Evolutionary conservation across 1,140 invertebrate species (phyloP), one percentile per base, ranked within the genome.

Genomic region (Eriocheir sinensis): DNA sequence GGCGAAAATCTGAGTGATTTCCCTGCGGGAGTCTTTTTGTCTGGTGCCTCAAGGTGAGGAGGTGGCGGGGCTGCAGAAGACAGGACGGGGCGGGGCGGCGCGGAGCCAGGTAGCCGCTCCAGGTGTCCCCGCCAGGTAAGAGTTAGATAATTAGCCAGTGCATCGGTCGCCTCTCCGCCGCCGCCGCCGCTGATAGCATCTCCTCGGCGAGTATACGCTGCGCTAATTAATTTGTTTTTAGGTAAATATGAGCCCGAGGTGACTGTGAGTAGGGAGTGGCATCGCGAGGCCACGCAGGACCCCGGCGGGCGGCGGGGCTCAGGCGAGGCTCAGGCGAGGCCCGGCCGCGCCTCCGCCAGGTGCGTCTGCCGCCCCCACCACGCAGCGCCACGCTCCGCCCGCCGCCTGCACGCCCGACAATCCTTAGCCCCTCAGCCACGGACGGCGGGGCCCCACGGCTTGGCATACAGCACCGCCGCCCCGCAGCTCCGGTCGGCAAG

Each of bases 141-240:
- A 85, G 36, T 4, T 30, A 53, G 44, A 48, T 83, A 53, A 86
- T 93, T 86, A 53, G n/a, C 79, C 81, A 32, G 15, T 36, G 91
- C 91, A 48, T n/a, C 53, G 41, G 41, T 32, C 72, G 53, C n/a
- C 90, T 40, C 30, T 3, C 30, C 44, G 40, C 81, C 53, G 41
- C 41, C 93, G 40, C 27, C 86, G 53, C 81, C 41, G 91, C 21
- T 86, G 86, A 81, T 48, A 94, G 27, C 93, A 48, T 93, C 91
- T 83, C 40, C 81, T 3, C 32, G 38, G 91, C 44, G 38, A 34
- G 72, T 86, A n/a, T n/a, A 53, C 40, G 27, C 41, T 32, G 15
- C 79, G 40, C 91, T 83, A 86, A 48, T 60, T 60, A 85, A 83
- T 48, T 83, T 83, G 40, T 44, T 92, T 15, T 83, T 92, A 30